These are phyloP conservation scores for Struthidea cinerea DNA, from an alignment of 2,113 vertebrate species.

Conservation along the genomic window DNA sequence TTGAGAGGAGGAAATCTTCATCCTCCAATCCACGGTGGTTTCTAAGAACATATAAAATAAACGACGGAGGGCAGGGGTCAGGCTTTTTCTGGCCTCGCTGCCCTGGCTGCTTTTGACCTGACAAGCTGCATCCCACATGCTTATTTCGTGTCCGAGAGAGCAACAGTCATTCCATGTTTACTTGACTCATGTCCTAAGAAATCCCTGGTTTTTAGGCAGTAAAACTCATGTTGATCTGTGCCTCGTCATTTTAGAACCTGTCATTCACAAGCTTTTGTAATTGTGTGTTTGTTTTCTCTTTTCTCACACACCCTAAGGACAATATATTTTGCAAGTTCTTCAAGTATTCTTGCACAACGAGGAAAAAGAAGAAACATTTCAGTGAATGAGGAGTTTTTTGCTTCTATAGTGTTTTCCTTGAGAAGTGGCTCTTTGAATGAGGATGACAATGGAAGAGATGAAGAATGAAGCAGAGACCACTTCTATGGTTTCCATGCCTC, in stretches of 20 bases:
- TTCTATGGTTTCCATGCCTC: slow-evolving; percentile 91
- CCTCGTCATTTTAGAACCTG: background rate
- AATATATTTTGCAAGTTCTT: background rate
- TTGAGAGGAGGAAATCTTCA: too few relatives aligned
- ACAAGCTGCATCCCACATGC: too few relatives aligned
- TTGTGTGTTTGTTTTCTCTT: background rate
- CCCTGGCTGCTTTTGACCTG: too few relatives aligned
- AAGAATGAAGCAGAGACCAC: slow-evolving; percentile 92
- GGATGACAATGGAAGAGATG: slow-evolving; percentile 97
- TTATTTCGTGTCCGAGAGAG: too few relatives aligned
- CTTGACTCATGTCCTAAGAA: background rate
- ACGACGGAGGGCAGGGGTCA: too few relatives aligned
- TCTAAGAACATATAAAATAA: too few relatives aligned
- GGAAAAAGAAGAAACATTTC: slow-evolving; percentile 50
- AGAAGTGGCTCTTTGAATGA: slow-evolving; percentile 86
- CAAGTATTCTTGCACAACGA: slow-evolving; percentile 46
- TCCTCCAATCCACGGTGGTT: too few relatives aligned
- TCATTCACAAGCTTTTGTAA: background rate
- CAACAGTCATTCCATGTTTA: background rate
- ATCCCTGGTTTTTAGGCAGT: background rate
- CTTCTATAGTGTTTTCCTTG: slow-evolving; percentile 77
- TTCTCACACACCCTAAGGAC: background rate
- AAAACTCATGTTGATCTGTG: background rate
- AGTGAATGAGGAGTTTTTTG: slow-evolving; percentile 79
- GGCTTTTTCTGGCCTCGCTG: too few relatives aligned